Evolutionary conservation across 1,140 invertebrate species (phyloP).

Genomic region (Brachystomella parvula): DNA sequence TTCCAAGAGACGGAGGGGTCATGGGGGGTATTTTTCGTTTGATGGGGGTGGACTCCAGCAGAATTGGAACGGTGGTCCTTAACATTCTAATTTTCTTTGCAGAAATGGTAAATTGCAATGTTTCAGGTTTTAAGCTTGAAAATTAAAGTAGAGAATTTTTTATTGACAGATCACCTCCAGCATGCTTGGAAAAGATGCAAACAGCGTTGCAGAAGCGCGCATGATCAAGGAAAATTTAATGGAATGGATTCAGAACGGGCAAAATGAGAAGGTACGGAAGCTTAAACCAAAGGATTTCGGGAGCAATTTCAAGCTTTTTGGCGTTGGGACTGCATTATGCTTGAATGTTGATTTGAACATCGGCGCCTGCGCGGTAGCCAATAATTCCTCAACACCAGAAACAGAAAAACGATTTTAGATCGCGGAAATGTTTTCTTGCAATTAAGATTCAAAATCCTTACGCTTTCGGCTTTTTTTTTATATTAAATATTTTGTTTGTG

Average conservation of each 20-base stretch:
- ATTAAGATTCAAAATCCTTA: too few relatives aligned
- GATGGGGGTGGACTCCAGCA: slow-evolving; percentile 61
- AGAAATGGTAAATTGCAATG: slow-evolving; percentile 72
- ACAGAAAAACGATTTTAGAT: too few relatives aligned
- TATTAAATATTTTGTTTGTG: not conserved
- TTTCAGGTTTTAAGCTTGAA: not conserved
- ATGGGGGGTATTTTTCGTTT: slow-evolving; percentile 61
- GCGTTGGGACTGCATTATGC: too few relatives aligned
- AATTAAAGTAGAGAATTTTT: not conserved
- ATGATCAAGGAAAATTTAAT: slow-evolving; percentile 29
- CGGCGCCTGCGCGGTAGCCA: too few relatives aligned
- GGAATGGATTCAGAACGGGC: slow-evolving; percentile 29
- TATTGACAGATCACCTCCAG: slow-evolving; percentile 31
- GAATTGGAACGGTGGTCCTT: slow-evolving; percentile 65
- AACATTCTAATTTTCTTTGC: slow-evolving; percentile 74
- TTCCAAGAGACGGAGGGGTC: slow-evolving; percentile 44
- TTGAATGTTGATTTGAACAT: too few relatives aligned
- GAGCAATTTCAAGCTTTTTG: too few relatives aligned
- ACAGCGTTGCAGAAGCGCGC: slow-evolving; percentile 21
- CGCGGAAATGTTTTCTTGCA: too few relatives aligned
- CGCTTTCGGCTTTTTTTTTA: too few relatives aligned
- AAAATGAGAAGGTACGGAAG: slow-evolving; percentile 26
- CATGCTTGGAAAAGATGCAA: slow-evolving; percentile 30
- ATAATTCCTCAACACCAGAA: too few relatives aligned
- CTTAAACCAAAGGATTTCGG: not conserved